Percentiles rank a stretch among this genome's conserved stretches.
Conservation (phyloP, 2,888 invertebrate genomes). For the Sphaeridia pumilis region DNA sequence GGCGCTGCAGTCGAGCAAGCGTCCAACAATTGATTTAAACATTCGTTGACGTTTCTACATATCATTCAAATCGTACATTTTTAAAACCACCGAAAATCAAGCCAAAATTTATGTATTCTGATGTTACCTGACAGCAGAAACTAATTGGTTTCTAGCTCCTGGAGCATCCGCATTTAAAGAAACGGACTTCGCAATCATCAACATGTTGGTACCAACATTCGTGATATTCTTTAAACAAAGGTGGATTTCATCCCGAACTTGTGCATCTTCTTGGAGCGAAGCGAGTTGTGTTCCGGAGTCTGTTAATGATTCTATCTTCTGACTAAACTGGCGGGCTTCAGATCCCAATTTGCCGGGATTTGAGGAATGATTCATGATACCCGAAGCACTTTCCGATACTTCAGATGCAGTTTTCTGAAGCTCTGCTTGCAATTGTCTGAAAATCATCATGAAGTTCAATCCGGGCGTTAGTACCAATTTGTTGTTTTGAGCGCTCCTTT, state of each 20-base stretch:
- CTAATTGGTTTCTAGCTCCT: conserved; percentile 78
- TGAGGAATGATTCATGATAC: conserved; percentile 41
- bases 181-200: conserved; percentile 76
- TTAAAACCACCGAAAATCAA: conserved; percentile 3
- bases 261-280: conserved; percentile 48
- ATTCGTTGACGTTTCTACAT: conserved; percentile 70
- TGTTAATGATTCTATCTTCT: conserved; percentile 37
- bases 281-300: conserved; percentile 32
- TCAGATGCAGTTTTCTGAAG: conserved; percentile 72
- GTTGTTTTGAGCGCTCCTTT: too few species aligned
- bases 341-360: conserved; percentile 57
- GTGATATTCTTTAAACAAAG: conserved; percentile 77
- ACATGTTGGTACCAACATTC: conserved; percentile 69
- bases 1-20: conserved; percentile 81
- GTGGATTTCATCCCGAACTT: conserved; percentile 68
- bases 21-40: conserved; percentile 79
- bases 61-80: not conserved
- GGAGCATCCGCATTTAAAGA: conserved; percentile 81
- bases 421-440: conserved; percentile 68
- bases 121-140: conserved; percentile 59
- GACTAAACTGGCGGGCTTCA: conserved; percentile 63
- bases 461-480: not conserved
- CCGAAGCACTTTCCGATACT: conserved; percentile 57
- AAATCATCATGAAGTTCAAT: conserved; percentile 12
- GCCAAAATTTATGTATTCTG: not conserved